These are phyloP conservation scores for Nemapogon koenigi DNA, from an alignment of 2,888 invertebrate genomes.

Conservation along the genomic window DNA sequence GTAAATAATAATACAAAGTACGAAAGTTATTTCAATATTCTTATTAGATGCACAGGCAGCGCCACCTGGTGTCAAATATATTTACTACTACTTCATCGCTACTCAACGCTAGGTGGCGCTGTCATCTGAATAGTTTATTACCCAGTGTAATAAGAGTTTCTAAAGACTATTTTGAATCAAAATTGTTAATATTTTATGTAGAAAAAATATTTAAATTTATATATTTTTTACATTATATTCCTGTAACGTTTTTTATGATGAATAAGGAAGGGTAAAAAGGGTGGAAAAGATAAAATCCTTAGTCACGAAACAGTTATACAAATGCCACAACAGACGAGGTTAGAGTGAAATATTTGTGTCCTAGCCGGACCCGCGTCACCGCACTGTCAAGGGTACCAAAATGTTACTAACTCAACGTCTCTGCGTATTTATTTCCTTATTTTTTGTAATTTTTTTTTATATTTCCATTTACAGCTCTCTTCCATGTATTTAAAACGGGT, in stretches of 20 bases:
- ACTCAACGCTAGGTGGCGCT: constrained; percentile 44
- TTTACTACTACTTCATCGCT: constrained; percentile 21
- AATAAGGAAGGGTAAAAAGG: too few relatives aligned
- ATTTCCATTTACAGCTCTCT: too few relatives aligned
- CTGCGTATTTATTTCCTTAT: neutral
- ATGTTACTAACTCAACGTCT: neutral
- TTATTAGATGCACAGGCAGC: constrained; percentile 16
- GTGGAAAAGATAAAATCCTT: too few relatives aligned
- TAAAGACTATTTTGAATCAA: neutral
- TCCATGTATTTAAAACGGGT: too few relatives aligned
- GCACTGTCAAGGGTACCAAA: constrained; percentile 31
- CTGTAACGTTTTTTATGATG: too few relatives aligned
- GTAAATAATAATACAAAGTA: neutral
- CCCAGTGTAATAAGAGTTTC: neutral
- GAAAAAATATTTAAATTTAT: neutral
- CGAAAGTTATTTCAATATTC: neutral
- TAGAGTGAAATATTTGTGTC: constrained; percentile 21
- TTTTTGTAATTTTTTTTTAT: neutral
- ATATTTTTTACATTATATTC: too few relatives aligned
- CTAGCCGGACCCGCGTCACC: constrained; percentile 52
- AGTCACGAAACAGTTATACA: neutral
- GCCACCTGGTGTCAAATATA: constrained; percentile 26
- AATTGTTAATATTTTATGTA: neutral
- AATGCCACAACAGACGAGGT: constrained; percentile 1
- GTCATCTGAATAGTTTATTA: neutral